Evolutionary conservation across 2,888 invertebrate species (phyloP).

Genomic region (Chironomus tentans): DNA sequence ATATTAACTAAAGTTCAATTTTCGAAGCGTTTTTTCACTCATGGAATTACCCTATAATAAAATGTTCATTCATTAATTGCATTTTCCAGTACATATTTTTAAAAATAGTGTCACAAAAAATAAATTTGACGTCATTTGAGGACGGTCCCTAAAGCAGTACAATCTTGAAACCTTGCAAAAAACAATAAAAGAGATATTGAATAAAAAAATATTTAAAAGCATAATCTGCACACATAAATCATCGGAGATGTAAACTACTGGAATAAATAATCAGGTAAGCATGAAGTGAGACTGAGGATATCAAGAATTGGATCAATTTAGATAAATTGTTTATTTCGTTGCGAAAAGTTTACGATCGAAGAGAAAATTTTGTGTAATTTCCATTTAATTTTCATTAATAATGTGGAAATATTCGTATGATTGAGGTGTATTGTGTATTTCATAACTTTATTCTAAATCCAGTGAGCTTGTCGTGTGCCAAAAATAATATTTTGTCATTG

Average conservation of each 20-base stretch:
- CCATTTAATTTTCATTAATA: not conserved
- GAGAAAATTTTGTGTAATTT: not conserved
- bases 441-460: not conserved
- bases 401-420: not conserved
- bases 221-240: not conserved
- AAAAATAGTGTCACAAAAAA: no score
- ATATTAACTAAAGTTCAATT: no score
- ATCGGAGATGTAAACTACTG: conserved; percentile 3
- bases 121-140: no score
- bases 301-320: no score
- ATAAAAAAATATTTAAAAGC: not conserved
- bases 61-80: no score
- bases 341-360: not conserved
- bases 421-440: not conserved
- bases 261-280: not conserved
- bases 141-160: no score
- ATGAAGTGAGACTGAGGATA: not conserved
- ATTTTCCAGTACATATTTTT: no score
- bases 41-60: no score
- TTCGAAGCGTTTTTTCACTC: no score
- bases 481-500: not conserved
- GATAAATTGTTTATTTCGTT: not conserved
- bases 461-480: not conserved
- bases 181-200: no score
- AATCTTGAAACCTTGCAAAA: no score